Evolutionary conservation across 2,797 vertebrate genomes (phyloP).

Genomic region (Triplophysa yarkandensis): DNA sequence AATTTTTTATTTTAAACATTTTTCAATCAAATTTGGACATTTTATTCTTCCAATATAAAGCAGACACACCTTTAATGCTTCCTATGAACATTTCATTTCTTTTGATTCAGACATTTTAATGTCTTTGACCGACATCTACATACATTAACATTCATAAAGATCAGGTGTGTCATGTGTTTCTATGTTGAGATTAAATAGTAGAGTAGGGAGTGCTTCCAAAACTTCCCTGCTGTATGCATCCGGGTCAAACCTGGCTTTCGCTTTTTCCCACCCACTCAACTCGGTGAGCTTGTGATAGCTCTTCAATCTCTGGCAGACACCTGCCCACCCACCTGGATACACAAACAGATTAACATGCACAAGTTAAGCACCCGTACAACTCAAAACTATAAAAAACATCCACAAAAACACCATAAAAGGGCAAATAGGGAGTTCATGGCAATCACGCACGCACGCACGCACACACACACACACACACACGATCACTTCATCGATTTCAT

Average conservation of each 20-base stretch:
- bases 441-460: no score
- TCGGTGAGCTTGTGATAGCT: conserved; percentile 57
- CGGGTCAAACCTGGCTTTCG: conserved; percentile 33
- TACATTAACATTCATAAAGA: no score
- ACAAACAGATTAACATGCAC: conserved; percentile 47
- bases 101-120: no score
- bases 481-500: conserved; percentile 28
- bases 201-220: conserved; percentile 49
- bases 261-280: conserved; percentile 53
- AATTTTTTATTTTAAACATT: no score
- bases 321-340: conserved; percentile 27
- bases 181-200: conserved; percentile 24
- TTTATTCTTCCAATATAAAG: no score
- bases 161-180: no score
- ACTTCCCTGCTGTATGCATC: conserved; percentile 39
- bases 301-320: conserved; percentile 43
- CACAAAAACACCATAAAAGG: neutral
- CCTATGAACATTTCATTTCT: no score
- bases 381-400: conserved; percentile 46
- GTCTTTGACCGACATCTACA: no score
- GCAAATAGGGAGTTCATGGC: neutral
- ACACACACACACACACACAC: no score
- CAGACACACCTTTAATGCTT: no score
- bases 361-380: conserved; percentile 22
- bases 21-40: no score